Evolutionary conservation across 2,888 invertebrate genomes (phyloP).

Genomic region (Drosophila histrio): DNA sequence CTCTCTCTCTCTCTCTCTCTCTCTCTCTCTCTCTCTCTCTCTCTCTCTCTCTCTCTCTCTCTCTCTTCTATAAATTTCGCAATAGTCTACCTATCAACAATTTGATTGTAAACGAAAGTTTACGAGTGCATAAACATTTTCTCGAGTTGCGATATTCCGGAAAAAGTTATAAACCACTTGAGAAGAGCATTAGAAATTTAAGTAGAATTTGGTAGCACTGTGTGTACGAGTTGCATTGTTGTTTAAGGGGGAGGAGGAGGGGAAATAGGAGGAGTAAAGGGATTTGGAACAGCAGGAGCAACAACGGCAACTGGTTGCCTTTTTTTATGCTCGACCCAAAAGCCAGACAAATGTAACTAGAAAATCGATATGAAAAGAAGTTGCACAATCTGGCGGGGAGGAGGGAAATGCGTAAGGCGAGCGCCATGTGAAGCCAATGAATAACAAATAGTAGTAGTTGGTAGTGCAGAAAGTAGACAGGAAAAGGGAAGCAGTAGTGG

Average conservation of each 20-base stretch:
- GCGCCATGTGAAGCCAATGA: conserved; percentile 72
- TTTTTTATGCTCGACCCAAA: conserved; percentile 57
- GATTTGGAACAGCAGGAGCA: neutral
- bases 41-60: no score
- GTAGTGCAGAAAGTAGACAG: neutral
- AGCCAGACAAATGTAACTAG: conserved; percentile 74
- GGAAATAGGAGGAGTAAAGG: neutral
- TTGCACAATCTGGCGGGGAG: conserved; percentile 34
- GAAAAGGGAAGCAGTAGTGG: neutral
- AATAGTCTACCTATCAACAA: neutral
- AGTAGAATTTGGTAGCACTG: conserved; percentile 11
- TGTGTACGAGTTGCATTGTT: conserved; percentile 29
- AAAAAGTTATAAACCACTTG: conserved; percentile 31
- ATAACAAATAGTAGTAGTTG: conserved; percentile 70
- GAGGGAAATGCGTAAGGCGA: conserved; percentile 33
- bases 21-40: no score
- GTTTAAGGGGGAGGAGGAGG: neutral
- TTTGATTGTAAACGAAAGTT: conserved; percentile 2
- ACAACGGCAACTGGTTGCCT: conserved; percentile 68
- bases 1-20: no score
- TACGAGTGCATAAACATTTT: conserved; percentile 20
- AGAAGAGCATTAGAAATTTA: conserved; percentile 38
- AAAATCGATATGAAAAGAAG: conserved; percentile 72
- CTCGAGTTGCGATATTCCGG: conserved; percentile 7
- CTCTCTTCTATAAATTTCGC: neutral